Conservation (phyloP, 2,113 vertebrate genomes). For the Semicossyphus pulcher region DNA sequence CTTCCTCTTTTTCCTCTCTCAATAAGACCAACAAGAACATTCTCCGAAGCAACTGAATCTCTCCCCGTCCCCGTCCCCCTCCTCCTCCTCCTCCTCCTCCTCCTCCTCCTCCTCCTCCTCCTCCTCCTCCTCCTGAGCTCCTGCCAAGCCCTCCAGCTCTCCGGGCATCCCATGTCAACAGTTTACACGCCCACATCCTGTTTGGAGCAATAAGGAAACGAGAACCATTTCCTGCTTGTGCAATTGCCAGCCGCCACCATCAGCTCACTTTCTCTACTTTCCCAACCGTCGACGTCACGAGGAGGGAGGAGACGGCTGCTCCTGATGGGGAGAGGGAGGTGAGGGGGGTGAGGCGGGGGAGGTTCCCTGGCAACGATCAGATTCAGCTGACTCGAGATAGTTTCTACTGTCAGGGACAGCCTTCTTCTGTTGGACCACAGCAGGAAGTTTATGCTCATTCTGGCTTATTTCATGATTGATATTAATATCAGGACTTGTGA, state of each 20-base stretch:
- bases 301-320: constrained; percentile 11
- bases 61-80: constrained; percentile 30
- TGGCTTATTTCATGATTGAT: constrained; percentile 9
- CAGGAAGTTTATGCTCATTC: neutral
- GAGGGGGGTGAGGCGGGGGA: no score
- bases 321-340: constrained; percentile 29
- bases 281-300: constrained; percentile 31
- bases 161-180: constrained; percentile 83
- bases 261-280: constrained; percentile 52
- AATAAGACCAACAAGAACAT: neutral
- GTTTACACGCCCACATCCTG: constrained; percentile 87
- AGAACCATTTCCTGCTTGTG: constrained; percentile 81
- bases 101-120: constrained; percentile 9
- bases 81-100: constrained; percentile 12
- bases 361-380: constrained; percentile 25
- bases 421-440: neutral
- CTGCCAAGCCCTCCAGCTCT: constrained; percentile 73
- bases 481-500: neutral
- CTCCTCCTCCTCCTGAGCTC: constrained; percentile 56
- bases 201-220: constrained; percentile 87
- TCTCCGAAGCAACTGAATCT: constrained; percentile 39
- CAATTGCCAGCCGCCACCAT: constrained; percentile 67
- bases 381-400: constrained; percentile 11
- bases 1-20: neutral
- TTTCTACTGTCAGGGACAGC: constrained; percentile 10